phyloP scores from a whole-genome alignment of 2,797 vertebrate genomes.

The Galaxias olidus region DNA sequence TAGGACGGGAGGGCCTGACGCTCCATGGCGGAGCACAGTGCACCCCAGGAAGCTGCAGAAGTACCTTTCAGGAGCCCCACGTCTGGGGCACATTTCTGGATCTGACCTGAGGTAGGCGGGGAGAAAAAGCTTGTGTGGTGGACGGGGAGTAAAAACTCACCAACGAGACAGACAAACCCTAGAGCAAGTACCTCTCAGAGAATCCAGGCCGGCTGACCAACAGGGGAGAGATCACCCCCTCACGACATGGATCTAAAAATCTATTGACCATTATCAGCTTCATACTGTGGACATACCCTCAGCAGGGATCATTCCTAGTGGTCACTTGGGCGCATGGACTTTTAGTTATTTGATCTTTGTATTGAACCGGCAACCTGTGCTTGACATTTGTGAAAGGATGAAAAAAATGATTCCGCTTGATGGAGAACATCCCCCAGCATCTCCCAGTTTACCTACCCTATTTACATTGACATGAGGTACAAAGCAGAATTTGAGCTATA shows the following conservation, averaged over 20 bases:
- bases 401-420: conserved; percentile 33
- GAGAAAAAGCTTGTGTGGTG: conserved; percentile 57
- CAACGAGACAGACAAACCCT: conserved; percentile 23
- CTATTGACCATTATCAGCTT: neutral
- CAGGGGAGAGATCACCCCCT: neutral
- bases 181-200: neutral
- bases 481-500: neutral
- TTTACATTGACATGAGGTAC: conserved; percentile 8
- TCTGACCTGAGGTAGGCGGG: conserved; percentile 80
- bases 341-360: conserved; percentile 33
- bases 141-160: conserved; percentile 63
- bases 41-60: conserved; percentile 61
- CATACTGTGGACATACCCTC: neutral
- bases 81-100: conserved; percentile 66
- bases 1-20: conserved; percentile 22
- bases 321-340: conserved; percentile 50
- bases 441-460: conserved; percentile 38
- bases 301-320: conserved; percentile 48
- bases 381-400: conserved; percentile 34
- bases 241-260: neutral
- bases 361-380: conserved; percentile 44
- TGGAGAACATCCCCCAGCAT: conserved; percentile 28
- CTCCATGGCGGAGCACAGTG: conserved; percentile 50
- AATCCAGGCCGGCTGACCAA: neutral
- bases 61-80: conserved; percentile 69